These are phyloP conservation scores for Hipparchia semele DNA, from an alignment of 2,888 invertebrate species.

Conservation along the genomic window DNA sequence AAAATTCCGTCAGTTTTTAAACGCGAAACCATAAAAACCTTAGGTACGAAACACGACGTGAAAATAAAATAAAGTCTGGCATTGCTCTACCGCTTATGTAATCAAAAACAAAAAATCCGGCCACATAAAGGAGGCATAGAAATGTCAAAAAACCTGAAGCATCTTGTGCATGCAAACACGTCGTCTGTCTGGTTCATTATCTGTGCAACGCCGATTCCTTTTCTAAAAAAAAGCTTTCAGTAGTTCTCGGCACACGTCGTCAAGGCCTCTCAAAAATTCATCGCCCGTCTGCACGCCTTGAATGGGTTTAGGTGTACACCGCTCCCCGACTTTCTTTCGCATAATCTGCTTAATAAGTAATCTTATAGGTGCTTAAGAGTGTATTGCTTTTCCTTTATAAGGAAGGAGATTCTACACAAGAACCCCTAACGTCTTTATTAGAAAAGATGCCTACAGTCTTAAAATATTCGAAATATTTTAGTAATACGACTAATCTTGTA, in stretches of 20 bases:
- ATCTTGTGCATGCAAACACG: slow-evolving; percentile 41
- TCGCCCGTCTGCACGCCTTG: slow-evolving; percentile 75
- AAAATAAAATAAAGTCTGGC: slow-evolving; percentile 7
- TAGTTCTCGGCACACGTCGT: slow-evolving; percentile 67
- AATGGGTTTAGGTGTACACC: slow-evolving; percentile 65
- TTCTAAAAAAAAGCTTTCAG: slow-evolving; percentile 68
- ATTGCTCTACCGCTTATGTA: slow-evolving; percentile 15
- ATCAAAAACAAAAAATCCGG: slow-evolving; percentile 23
- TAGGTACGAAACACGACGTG: not conserved
- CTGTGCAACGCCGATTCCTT: slow-evolving; percentile 65
- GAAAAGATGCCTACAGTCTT: not conserved
- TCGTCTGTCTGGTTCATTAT: slow-evolving; percentile 64
- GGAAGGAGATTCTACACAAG: not conserved
- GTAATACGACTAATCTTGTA: too few species aligned
- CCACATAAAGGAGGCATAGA: slow-evolving; percentile 34
- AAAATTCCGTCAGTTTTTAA: not conserved
- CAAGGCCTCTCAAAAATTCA: slow-evolving; percentile 81
- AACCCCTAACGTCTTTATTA: not conserved
- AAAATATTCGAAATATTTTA: not conserved
- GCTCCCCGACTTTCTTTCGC: slow-evolving; percentile 53
- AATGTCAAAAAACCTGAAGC: slow-evolving; percentile 41
- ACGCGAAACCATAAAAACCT: not conserved
- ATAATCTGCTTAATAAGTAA: slow-evolving; percentile 79
- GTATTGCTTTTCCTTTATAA: slow-evolving; percentile 14
- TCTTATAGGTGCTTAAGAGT: slow-evolving; percentile 49